These are phyloP conservation scores for Zaprionus capensis DNA, from an alignment of 1,140 invertebrate genomes.

Conservation along the genomic window DNA sequence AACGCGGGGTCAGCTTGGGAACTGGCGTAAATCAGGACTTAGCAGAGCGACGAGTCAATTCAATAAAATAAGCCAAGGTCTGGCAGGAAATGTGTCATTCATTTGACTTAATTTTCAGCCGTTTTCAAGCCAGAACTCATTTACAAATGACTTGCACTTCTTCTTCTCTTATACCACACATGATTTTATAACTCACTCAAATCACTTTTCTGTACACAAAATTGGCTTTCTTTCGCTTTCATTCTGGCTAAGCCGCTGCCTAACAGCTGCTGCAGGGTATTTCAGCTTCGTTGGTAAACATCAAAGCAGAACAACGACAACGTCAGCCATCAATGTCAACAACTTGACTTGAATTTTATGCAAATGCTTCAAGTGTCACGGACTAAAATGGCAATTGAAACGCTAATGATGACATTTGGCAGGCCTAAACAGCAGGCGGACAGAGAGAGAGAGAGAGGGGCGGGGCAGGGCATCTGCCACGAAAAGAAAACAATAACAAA, in stretches of 20 bases:
- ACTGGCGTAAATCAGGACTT: constrained; percentile 53
- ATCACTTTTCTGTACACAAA: not conserved
- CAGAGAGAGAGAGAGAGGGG: too few relatives aligned
- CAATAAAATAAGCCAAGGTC: constrained; percentile 42
- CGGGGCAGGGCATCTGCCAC: not conserved
- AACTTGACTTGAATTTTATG: constrained; percentile 79
- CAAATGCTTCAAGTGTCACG: constrained; percentile 79
- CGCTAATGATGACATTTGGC: constrained; percentile 84
- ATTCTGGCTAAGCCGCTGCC: constrained; percentile 13
- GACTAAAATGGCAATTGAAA: constrained; percentile 83
- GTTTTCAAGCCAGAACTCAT: not conserved
- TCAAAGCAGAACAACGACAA: constrained; percentile 32
- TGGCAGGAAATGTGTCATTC: not conserved
- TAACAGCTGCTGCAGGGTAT: constrained; percentile 37
- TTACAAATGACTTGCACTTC: too few relatives aligned
- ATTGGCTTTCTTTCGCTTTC: not conserved
- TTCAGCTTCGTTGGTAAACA: constrained; percentile 50
- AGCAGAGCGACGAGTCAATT: constrained; percentile 54
- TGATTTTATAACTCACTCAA: not conserved
- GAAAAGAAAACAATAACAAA: constrained; percentile 74
- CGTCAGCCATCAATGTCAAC: constrained; percentile 63
- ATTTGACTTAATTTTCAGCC: not conserved
- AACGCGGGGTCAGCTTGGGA: not conserved
- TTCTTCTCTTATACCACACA: not conserved
- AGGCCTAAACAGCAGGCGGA: constrained; percentile 56